These are phyloP conservation scores for Nasua narica DNA, from an alignment of 2,797 vertebrate species.

Conservation along the genomic window DNA sequence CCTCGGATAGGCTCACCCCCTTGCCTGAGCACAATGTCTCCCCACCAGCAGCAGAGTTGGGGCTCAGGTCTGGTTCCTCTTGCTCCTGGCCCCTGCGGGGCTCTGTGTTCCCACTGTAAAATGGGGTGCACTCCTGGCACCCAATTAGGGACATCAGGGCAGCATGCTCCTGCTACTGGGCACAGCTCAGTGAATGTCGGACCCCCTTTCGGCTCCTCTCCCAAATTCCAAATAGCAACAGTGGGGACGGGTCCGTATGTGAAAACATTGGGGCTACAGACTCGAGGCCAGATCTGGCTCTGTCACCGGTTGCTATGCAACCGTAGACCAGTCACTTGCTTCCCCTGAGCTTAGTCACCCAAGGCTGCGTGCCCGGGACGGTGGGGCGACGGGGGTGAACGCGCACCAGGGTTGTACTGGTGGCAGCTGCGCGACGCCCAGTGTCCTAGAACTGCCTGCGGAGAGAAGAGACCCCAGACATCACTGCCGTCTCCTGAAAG, in stretches of 20 bases:
- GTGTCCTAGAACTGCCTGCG: neutral
- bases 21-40: accelerated
- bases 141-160: neutral
- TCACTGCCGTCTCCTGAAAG: neutral
- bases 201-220: neutral
- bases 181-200: neutral
- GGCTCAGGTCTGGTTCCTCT: neutral
- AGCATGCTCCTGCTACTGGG: neutral
- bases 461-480: neutral
- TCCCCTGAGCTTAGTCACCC: neutral
- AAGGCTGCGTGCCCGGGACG: neutral
- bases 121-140: neutral
- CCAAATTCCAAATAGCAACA: neutral
- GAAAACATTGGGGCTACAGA: neutral
- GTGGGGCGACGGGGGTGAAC: neutral
- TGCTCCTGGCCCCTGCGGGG: neutral
- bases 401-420: neutral
- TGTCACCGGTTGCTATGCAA: neutral
- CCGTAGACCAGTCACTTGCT: neutral
- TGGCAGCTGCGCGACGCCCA: neutral
- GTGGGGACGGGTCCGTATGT: neutral
- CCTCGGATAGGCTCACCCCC: neutral
- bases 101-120: neutral
- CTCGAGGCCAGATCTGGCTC: neutral
- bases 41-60: neutral